Evolutionary conservation across 2,888 invertebrate species (phyloP), one percentile per base, ranked within the genome.

Genomic region (Apotomis turbidana): DNA sequence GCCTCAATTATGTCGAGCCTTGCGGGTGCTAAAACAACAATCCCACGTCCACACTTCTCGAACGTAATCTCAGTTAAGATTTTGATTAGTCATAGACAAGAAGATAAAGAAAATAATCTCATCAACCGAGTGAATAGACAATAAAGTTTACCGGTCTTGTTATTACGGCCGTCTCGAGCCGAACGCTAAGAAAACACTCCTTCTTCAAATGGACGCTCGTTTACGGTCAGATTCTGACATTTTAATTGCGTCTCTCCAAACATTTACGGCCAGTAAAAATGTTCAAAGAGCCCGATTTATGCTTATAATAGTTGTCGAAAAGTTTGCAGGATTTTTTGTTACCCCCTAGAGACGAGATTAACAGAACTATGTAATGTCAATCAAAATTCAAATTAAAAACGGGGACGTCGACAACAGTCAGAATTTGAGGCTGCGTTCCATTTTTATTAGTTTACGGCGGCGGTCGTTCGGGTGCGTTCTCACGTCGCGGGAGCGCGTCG

Each of bases 201-300:
- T 88, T 90, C 88, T 88, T 88, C 84, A 87, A 87, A 88, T 87
- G 85, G 79, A 84, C 85, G 85, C 86, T 87, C 87, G 87, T 91
- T 90, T 90, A 90, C 89, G 89, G 90, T 90, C 88, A 87, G 84
- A 86, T 87, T 88, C 87, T 90, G 91, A 92, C 93, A 81, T 87
- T 89, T 92, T 91, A 91, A 93, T 90, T 87, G 83, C 91, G 85
- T 85, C 87, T 87, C 86, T 84, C 85, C 83, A 86, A 74, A 89
- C 88, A 80, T 92, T 93, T 89, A 91, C 87, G 82, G 84, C 86
- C 81, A 89, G 89, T 91, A 90, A 90, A 90, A 89, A 83, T 81
- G 83, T 90, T 90, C 88, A 90, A 90, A 90, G 90, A 84, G 76
- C 78, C 88, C 89, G 89, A 87, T 88, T 85, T 87, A 57, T 54